Base-by-base conservation (phyloP, 2,888 invertebrate species). In the Sthenelais limicola region DNA sequence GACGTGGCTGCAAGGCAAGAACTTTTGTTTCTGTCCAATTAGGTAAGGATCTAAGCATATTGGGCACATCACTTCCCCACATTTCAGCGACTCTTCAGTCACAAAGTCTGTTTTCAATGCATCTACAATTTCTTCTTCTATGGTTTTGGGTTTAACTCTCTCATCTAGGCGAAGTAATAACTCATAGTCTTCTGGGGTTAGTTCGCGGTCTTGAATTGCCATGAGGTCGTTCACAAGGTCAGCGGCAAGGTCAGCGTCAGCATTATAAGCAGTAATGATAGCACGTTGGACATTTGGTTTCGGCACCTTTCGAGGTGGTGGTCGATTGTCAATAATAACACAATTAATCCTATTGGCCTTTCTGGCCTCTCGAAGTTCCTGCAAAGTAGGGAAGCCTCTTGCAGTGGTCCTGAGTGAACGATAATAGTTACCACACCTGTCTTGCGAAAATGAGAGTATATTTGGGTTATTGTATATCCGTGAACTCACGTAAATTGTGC, bases 181-280 rank as follows among this genome's bases (percentile, higher is more conserved):
- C 7, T 87, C 87, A 69, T 87, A 87, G 70, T 87, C 87, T 70
- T 87, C 86, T 0, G 87, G 87, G 4, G 84, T 84, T n/a, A 86
- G 71, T 0, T 86, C 86, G n/a, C 86, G 76, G 71, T 86, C 83
- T 70, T 86, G 86, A 5, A 86, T 49, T 24, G 58, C 78, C 15
- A 86, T 83, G 12, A 86, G 75, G 33, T 83, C 70, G 33, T 79
- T 81, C 1, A 84, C 74, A 1, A 84, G 58, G 21, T 75, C 72
- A 18, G 70, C 49, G 7, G 74, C 49, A 26, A 74, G 43, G 15
- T 71, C 76, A 24, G 56, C 66, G 21, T 77, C 78, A 15, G 74
- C 76, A 56, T 76, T 76, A 9, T 38, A 43, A 15, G 69, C 73
- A 28, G 48, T 71, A n/a, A 75, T 30, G 15, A 68, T 66, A 26